phyloP scores from a whole-genome alignment of 2,888 invertebrate species.

The Meloe dianella region DNA sequence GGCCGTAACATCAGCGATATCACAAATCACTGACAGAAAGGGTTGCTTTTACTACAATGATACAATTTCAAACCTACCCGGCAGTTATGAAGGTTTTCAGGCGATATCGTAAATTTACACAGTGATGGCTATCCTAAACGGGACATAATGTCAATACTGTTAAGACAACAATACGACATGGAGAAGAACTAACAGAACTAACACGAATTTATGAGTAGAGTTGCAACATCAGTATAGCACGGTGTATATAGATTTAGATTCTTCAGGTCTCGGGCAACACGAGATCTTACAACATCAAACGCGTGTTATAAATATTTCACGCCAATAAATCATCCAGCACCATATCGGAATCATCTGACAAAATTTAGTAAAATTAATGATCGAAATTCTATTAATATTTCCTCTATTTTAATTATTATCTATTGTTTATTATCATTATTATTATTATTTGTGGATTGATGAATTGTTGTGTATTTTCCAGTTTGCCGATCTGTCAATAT shows the following conservation, averaged over 20 bases:
- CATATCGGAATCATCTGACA: no score
- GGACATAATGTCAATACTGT: neutral
- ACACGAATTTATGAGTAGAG: no score
- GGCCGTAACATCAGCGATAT: conserved; percentile 13
- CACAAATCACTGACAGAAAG: conserved; percentile 17
- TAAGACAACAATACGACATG: neutral
- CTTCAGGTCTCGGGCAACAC: no score
- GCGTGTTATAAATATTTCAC: no score
- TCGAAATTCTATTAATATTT: neutral
- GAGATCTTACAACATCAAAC: no score
- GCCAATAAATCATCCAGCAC: no score
- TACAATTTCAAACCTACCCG: neutral
- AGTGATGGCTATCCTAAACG: neutral
- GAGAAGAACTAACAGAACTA: no score
- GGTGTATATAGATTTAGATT: no score
- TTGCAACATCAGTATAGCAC: no score
- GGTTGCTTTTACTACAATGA: neutral
- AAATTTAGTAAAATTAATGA: no score
- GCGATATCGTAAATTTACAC: conserved; percentile 7
- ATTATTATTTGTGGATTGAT: neutral
- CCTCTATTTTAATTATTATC: neutral
- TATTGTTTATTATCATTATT: neutral
- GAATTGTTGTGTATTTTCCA: neutral
- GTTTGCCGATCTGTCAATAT: neutral
- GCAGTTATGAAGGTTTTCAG: neutral